A percentile compares a stretch with the other conserved stretches of the same genome.
Evolutionary conservation across 2,113 vertebrate genomes (phyloP).

Genomic region (Phalacrocorax carbo): DNA sequence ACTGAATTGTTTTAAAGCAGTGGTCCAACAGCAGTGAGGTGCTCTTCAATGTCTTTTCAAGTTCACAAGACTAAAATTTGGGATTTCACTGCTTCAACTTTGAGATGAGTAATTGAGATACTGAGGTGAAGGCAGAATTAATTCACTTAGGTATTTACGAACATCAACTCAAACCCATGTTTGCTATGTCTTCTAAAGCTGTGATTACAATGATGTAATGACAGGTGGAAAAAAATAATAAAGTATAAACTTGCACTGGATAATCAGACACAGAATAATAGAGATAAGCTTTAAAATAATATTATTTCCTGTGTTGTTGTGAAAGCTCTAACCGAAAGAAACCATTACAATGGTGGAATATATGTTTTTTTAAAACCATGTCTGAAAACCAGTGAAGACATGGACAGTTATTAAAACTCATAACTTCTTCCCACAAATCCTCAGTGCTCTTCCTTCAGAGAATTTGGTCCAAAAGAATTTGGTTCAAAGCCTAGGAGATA

Average conservation of each 20-base stretch:
- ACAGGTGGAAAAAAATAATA: neutral
- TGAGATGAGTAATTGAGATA: neutral
- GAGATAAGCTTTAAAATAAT: neutral
- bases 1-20: neutral
- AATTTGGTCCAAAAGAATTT: neutral
- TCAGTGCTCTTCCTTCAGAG: neutral
- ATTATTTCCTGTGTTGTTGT: neutral
- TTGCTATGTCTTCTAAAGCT: neutral
- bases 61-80: neutral
- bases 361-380: accelerated
- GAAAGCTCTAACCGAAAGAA: neutral
- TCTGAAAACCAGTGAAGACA: neutral
- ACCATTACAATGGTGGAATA: neutral
- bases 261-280: neutral
- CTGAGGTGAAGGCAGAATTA: neutral
- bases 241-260: neutral
- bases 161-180: neutral
- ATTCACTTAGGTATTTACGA: neutral
- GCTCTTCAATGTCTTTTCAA: neutral
- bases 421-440: neutral
- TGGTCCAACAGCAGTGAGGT: neutral
- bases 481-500: neutral
- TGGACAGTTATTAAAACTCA: neutral
- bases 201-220: neutral
- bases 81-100: neutral